phyloP scores from a whole-genome alignment of 2,797 vertebrate genomes.

The Enteromius anoplus region DNA sequence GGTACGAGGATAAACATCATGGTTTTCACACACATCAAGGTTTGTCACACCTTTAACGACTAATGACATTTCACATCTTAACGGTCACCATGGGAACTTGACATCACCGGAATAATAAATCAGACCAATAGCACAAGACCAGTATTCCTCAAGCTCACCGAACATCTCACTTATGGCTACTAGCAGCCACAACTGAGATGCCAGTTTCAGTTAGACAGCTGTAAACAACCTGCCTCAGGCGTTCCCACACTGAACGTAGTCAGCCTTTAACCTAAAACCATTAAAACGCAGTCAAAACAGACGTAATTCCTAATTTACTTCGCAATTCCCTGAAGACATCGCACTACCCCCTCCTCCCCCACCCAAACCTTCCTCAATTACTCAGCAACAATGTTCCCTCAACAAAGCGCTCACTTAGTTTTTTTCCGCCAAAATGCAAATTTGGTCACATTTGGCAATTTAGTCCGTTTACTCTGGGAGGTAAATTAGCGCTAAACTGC shows the following conservation, averaged over 20 bases:
- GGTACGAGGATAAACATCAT: neutral
- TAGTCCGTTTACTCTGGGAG: slow-evolving; percentile 46
- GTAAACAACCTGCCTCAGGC: neutral
- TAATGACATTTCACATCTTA: slow-evolving; percentile 33
- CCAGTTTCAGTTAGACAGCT: neutral
- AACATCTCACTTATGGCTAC: neutral
- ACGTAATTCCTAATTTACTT: neutral
- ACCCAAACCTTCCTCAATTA: slow-evolving; percentile 39
- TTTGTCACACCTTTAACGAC: slow-evolving; percentile 17
- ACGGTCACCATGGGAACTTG: slow-evolving; percentile 53
- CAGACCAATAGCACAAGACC: slow-evolving; percentile 48
- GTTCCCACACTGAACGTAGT: neutral
- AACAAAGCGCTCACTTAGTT: slow-evolving; percentile 57
- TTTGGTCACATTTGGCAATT: slow-evolving; percentile 57
- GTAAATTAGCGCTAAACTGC: slow-evolving; percentile 57
- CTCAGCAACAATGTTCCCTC: slow-evolving; percentile 40
- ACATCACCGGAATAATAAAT: slow-evolving; percentile 43
- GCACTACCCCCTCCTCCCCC: neutral
- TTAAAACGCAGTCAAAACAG: neutral
- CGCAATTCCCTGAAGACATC: neutral
- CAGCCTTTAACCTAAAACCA: neutral
- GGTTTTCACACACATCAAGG: slow-evolving; percentile 4
- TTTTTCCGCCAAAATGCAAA: slow-evolving; percentile 62
- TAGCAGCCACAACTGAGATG: neutral
- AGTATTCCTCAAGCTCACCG: slow-evolving; percentile 33